Percentiles rank a stretch among this genome's conserved stretches.
Evolutionary conservation across 2,797 vertebrate genomes (phyloP).

Genomic region (Rhinichthys osculus): DNA sequence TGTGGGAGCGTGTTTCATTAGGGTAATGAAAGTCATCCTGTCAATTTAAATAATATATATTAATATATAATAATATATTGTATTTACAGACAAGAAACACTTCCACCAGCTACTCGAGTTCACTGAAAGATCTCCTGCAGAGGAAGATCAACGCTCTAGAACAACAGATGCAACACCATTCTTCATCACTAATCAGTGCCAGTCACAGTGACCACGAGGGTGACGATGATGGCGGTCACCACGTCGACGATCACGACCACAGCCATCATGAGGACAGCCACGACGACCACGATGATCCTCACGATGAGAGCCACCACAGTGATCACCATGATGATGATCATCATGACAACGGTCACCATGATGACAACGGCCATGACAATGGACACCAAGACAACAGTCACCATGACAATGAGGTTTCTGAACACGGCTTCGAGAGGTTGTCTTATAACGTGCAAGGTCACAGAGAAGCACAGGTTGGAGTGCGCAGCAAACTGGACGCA

Average conservation of each 20-base stretch:
- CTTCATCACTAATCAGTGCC: slow-evolving; percentile 48
- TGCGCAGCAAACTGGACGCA: slow-evolving; percentile 75
- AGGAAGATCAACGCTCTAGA: slow-evolving; percentile 84
- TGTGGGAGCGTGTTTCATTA: background rate
- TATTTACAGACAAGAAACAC: slow-evolving; percentile 79
- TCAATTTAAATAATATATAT: background rate
- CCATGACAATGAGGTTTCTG: slow-evolving; percentile 67
- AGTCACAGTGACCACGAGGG: slow-evolving; percentile 20
- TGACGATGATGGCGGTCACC: slow-evolving; percentile 6
- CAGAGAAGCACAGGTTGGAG: slow-evolving; percentile 44
- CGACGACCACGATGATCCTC: slow-evolving; percentile 19
- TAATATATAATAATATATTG: background rate
- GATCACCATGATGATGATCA: slow-evolving; percentile 31
- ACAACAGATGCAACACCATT: slow-evolving; percentile 77
- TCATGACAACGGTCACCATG: background rate
- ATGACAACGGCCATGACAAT: slow-evolving; percentile 21
- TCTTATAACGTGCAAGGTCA: slow-evolving; percentile 64
- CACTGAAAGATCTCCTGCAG: slow-evolving; percentile 84
- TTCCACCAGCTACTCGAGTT: slow-evolving; percentile 79
- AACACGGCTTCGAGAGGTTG: slow-evolving; percentile 65
- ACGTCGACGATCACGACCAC: slow-evolving; percentile 52
- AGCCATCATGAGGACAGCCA: slow-evolving; percentile 47
- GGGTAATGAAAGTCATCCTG: background rate
- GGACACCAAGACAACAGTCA: slow-evolving; percentile 45
- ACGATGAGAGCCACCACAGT: slow-evolving; percentile 37